phyloP scores from a whole-genome alignment of 2,888 invertebrate species.

The Ctena decussata region DNA sequence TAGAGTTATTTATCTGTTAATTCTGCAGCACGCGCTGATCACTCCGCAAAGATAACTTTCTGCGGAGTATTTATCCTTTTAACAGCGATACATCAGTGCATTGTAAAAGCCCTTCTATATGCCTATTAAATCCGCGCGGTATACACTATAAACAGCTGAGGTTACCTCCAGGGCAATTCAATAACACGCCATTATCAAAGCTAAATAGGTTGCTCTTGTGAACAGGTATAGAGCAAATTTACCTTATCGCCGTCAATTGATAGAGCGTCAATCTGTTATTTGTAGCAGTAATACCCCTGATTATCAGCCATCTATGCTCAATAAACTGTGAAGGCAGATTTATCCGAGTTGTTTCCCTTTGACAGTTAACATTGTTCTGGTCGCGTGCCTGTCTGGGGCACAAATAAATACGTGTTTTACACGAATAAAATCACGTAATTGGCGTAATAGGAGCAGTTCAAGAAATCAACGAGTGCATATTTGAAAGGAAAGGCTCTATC shows the following conservation, averaged over 20 bases:
- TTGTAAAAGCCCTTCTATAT: not conserved
- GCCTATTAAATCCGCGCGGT: not conserved
- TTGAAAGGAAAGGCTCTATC: too few species aligned
- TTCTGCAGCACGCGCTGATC: not conserved
- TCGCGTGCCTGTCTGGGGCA: conserved; percentile 15
- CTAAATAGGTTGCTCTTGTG: conserved; percentile 19
- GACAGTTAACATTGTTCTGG: conserved; percentile 6
- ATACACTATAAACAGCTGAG: conserved; percentile 14
- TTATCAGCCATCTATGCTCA: conserved; percentile 23
- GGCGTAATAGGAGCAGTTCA: not conserved
- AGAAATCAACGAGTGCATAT: too few species aligned
- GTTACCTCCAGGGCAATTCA: conserved; percentile 14
- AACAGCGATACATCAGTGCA: not conserved
- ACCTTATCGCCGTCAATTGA: conserved; percentile 31
- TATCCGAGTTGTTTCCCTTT: conserved; percentile 24
- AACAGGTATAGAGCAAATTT: conserved; percentile 26
- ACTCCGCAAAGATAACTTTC: not conserved
- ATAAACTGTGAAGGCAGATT: conserved; percentile 5
- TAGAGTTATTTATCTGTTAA: not conserved
- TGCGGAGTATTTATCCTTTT: not conserved
- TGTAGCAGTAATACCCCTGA: conserved; percentile 25
- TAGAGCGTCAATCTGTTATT: conserved; percentile 38
- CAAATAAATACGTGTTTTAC: not conserved
- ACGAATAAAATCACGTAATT: conserved; percentile 2
- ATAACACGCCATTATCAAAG: conserved; percentile 16